Evolutionary conservation across 2,888 invertebrate genomes (phyloP), one percentile per base, ranked within the genome.

Genomic region (Cynaeus angustus): DNA sequence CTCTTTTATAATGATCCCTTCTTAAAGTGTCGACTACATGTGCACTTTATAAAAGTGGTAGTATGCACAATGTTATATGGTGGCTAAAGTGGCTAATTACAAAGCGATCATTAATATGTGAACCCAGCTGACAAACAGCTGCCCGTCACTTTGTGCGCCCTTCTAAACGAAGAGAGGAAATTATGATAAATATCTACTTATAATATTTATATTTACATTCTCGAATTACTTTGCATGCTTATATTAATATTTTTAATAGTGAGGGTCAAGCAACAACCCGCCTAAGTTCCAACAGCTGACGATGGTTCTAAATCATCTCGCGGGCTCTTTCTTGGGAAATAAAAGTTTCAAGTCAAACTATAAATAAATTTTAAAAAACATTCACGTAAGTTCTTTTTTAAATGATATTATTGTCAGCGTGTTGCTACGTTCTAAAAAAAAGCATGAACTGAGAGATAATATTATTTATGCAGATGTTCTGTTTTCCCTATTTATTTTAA

Each of bases 81-180:
- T 66, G 66, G 61, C 61, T 80, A 79, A 83, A 84, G 83, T 83
- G 83, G 82, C 79, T 85, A 85, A 85, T 85, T 85, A 85, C 84
- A 83, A 85, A 84, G 82, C 79, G 79, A 84, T 85, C 85, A 85
- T 85, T 85, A 84, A 85, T 85, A 80, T 76, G 71, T 77, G 76
- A 76, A 75, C 78, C 80, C 85, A 84, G 84, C 85, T 85, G 85
- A 84, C 84, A 81, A 75, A 78, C 85, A 85, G 85, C 85, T 85
- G 84, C 83, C 81, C 79, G 81, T 83, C 83, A 83, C 78, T 78
- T 78, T 80, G 83, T 78, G 82, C 80, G 79, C 83, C 83, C 83
- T 83, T 84, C 83, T 81, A 82, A 48, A 83, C 82, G 83, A 84
- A 84, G 81, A 83, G 80, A 82, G 82, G 82, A 83, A 83, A 83